Evolutionary conservation across 2,888 invertebrate genomes (phyloP), one percentile per base, ranked within the genome.

Genomic region (Diarsia dahlii): DNA sequence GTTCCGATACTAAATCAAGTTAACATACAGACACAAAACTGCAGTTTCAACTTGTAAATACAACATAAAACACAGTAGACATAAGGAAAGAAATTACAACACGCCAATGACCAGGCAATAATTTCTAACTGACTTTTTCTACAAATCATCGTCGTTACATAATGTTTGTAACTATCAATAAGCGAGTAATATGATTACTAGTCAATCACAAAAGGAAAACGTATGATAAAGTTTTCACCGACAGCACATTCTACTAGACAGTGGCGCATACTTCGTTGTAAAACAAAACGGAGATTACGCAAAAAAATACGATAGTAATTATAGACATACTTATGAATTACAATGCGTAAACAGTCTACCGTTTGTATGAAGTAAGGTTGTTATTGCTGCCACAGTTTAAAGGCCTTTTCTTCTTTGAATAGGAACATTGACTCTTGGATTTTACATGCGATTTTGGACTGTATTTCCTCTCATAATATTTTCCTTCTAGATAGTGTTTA

Each of bases 141-240:
- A 84, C 84, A 74, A 83, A 73, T 82, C 84, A 86, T 72, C 46
- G 50, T 86, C 54, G 50, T 86, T 84, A 84, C 68, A 73, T 83
- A 86, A 86, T 72, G 62, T 80, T 75, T 81, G 74, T 46, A 80
- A 69, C 74, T 80, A 82, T 78, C 76, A 78, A 72, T 81, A 64
- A 77, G 56, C 70, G 48, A 71, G 74, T 81, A 70, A 87, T 82
- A 82, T 87, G 78, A 81, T 79, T 85, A 83, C 72, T 45, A 69
- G 64, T 45, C 71, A 76, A 65, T 73, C 78, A 76, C 81, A 87
- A 91, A 89, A 92, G 91, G 89, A 92, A 93, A 92, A 92, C 87
- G 82, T 87, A 80, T 85, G 80, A 88, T 90, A 86, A 89, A 91
- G n/a, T 94, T 93, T 93, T 91, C 91, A 91, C 90, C 88, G 83